These are phyloP conservation scores for Penaeus chinensis DNA, from an alignment of 1,140 invertebrate species.

Conservation along the genomic window DNA sequence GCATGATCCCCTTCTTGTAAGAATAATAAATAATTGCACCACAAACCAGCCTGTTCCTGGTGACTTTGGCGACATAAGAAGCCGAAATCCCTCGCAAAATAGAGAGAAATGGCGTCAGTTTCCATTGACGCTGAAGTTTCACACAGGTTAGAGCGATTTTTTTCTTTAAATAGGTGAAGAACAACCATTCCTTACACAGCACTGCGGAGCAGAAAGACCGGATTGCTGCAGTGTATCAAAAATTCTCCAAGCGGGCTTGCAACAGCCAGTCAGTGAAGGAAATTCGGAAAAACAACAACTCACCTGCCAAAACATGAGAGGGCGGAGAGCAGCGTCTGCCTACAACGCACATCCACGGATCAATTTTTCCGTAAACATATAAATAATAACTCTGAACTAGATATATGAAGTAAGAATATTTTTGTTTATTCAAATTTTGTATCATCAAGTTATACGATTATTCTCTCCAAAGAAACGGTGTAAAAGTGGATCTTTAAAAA, in stretches of 20 bases:
- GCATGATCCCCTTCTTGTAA: too few species aligned
- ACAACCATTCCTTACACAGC: background rate
- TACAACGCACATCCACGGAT: slow-evolving; percentile 11
- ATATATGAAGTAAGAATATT: too few species aligned
- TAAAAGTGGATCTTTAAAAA: background rate
- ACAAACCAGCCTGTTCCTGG: too few species aligned
- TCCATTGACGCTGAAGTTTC: slow-evolving; percentile 25
- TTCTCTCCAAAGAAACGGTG: too few species aligned
- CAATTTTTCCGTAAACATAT: background rate
- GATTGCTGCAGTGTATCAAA: too few species aligned
- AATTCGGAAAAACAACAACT: slow-evolving; percentile 40
- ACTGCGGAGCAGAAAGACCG: too few species aligned
- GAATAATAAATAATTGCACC: too few species aligned
- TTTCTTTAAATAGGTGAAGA: background rate
- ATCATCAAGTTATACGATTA: too few species aligned
- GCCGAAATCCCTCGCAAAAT: slow-evolving; percentile 27
- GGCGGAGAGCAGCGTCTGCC: slow-evolving; percentile 49
- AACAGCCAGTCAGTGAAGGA: too few species aligned
- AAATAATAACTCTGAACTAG: background rate
- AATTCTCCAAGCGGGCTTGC: too few species aligned
- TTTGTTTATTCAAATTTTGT: too few species aligned
- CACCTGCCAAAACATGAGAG: slow-evolving; percentile 56
- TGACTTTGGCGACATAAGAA: too few species aligned
- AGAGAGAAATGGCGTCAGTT: slow-evolving; percentile 54
- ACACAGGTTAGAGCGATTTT: background rate